Evolutionary conservation across 2,888 invertebrate species (phyloP).

Genomic region (Hypolimnas misippus): DNA sequence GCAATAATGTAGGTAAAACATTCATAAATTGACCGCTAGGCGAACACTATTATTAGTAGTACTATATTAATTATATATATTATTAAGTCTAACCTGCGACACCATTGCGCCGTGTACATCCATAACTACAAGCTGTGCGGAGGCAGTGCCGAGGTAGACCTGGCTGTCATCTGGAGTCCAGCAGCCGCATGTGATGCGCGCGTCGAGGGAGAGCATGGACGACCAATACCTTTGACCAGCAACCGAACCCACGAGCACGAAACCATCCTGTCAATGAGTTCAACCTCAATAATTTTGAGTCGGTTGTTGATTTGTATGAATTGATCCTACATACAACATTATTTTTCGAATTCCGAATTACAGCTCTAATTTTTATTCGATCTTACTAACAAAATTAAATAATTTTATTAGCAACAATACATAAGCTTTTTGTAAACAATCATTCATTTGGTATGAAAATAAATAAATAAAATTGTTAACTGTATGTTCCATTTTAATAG

Average conservation of each 20-base stretch:
- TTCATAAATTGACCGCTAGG: too few relatives aligned
- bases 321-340: too few relatives aligned
- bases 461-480: not conserved
- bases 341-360: too few relatives aligned
- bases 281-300: not conserved
- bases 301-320: not conserved
- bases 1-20: too few relatives aligned
- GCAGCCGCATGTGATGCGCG: constrained; percentile 97
- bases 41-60: too few relatives aligned
- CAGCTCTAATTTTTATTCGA: not conserved
- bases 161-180: constrained; percentile 99
- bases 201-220: constrained; percentile 96
- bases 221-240: constrained; percentile 99
- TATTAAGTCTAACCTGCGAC: constrained; percentile 84
- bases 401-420: not conserved
- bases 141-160: constrained; percentile 97
- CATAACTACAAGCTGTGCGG: constrained; percentile 98
- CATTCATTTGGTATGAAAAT: too few relatives aligned
- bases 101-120: constrained; percentile 98
- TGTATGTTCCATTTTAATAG: too few relatives aligned
- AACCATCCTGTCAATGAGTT: constrained; percentile 90
- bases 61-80: not conserved
- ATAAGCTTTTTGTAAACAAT: too few relatives aligned
- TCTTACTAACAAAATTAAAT: not conserved
- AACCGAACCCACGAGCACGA: constrained; percentile 98